Conservation (phyloP, 2,113 vertebrate genomes). For the Tringa solitaria region DNA sequence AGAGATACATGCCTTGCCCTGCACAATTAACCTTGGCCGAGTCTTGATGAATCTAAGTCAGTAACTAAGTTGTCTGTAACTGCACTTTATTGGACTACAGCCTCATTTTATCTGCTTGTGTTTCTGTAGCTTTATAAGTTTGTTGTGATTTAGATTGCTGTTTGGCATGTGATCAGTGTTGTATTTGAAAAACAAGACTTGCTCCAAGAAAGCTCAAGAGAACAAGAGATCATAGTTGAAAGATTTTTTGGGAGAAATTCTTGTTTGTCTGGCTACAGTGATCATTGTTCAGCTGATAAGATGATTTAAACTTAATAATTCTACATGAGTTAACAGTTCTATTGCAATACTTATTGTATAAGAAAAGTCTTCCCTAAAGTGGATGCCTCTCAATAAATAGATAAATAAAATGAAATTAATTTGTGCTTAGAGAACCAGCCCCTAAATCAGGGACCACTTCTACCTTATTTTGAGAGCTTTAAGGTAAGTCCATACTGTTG, state of each 20-base stretch:
- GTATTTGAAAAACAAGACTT: not conserved
- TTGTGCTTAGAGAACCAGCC: not conserved
- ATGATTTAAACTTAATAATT: not conserved
- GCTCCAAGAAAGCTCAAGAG: not conserved
- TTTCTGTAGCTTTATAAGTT: not conserved
- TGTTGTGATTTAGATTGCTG: not conserved
- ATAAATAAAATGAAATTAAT: not conserved
- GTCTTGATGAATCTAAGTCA: not conserved
- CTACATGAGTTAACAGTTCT: not conserved
- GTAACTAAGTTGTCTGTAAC: not conserved
- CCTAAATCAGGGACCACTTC: not conserved
- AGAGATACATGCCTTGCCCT: not conserved
- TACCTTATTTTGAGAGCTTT: not conserved
- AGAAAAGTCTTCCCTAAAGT: not conserved
- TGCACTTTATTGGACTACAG: not conserved
- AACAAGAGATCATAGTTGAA: not conserved
- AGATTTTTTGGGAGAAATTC: not conserved
- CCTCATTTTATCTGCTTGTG: not conserved
- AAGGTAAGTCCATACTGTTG: not conserved
- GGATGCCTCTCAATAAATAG: not conserved
- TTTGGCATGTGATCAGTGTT: not conserved
- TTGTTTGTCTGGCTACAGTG: not conserved
- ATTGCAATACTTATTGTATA: not conserved
- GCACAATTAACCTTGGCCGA: not conserved
- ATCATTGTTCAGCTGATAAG: not conserved